Evolutionary conservation across 2,113 vertebrate genomes (phyloP).

Genomic region (Pachypanchax playfairii): DNA sequence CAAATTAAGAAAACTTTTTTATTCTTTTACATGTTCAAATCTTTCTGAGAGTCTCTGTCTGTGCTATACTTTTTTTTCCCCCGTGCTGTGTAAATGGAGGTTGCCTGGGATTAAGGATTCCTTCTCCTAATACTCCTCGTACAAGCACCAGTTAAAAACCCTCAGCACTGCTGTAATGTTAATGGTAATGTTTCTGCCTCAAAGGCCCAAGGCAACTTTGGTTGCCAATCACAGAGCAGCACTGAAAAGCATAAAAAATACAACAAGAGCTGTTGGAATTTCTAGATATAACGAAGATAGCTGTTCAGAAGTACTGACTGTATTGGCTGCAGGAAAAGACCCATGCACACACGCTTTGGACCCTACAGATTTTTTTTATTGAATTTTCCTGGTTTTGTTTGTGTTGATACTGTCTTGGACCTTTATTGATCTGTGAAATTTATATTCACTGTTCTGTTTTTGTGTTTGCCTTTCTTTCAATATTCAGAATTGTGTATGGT

Average conservation of each 20-base stretch:
- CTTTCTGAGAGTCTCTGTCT: conserved; percentile 8
- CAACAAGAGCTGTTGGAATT: conserved; percentile 36
- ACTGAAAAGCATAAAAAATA: conserved; percentile 57
- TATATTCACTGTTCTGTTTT: background rate
- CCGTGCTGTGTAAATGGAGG: conserved; percentile 55
- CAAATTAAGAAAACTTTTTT: conserved; percentile 26
- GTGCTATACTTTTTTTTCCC: conserved; percentile 50
- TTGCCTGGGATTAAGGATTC: conserved; percentile 51
- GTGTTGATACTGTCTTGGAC: background rate
- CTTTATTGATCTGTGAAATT: background rate
- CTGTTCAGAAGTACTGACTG: conserved; percentile 33
- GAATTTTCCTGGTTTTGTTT: background rate
- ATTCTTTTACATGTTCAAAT: conserved; percentile 15
- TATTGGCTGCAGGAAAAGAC: conserved; percentile 17
- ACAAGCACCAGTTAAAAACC: conserved; percentile 70
- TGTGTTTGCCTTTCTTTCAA: background rate
- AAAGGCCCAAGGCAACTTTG: conserved; percentile 41
- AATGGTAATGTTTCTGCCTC: conserved; percentile 63
- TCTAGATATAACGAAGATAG: conserved; percentile 39
- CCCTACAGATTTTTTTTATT: background rate
- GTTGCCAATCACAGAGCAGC: conserved; percentile 51
- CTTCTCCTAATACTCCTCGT: conserved; percentile 65
- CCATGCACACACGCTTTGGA: background rate
- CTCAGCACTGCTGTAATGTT: conserved; percentile 60
- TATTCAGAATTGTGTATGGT: too few relatives aligned